These are phyloP conservation scores for Dendrocopos noguchii DNA, from an alignment of 2,113 vertebrate genomes.

Conservation along the genomic window DNA sequence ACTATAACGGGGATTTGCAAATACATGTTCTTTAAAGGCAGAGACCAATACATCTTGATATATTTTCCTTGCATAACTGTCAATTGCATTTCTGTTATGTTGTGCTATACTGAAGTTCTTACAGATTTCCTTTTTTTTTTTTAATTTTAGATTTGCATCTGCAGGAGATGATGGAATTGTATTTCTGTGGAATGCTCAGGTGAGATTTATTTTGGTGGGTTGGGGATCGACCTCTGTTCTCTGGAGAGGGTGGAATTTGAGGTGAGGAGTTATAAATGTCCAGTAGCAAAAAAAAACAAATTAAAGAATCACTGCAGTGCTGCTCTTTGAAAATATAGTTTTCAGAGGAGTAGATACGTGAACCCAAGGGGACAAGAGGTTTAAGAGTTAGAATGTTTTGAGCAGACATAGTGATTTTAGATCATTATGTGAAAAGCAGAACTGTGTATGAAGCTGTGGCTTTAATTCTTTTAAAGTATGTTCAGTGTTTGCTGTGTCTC, in stretches of 20 bases:
- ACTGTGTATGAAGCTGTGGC: not conserved
- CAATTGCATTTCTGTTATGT: not conserved
- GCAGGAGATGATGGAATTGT: conserved; percentile 93
- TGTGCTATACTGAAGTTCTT: not conserved
- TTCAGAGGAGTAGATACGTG: not conserved
- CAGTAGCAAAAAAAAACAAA: not conserved
- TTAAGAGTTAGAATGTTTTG: not conserved
- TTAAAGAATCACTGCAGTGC: not conserved
- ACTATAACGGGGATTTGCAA: not conserved
- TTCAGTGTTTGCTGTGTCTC: not conserved
- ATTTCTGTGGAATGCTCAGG: conserved; percentile 92
- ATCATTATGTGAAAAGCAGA: not conserved
- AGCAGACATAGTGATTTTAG: not conserved
- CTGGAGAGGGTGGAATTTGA: not conserved
- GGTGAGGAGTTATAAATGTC: not conserved
- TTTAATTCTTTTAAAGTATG: not conserved
- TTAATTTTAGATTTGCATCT: conserved; percentile 87
- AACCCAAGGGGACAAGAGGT: not conserved
- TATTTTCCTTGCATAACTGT: not conserved
- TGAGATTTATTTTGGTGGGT: conserved; percentile 40
- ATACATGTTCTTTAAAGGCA: not conserved
- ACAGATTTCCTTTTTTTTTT: not conserved
- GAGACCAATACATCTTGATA: not conserved
- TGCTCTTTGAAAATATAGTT: not conserved
- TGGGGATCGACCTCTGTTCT: not conserved